Evolutionary conservation across 2,797 vertebrate species (phyloP), one percentile per base, ranked within the genome.

Genomic region (Lemur catta): DNA sequence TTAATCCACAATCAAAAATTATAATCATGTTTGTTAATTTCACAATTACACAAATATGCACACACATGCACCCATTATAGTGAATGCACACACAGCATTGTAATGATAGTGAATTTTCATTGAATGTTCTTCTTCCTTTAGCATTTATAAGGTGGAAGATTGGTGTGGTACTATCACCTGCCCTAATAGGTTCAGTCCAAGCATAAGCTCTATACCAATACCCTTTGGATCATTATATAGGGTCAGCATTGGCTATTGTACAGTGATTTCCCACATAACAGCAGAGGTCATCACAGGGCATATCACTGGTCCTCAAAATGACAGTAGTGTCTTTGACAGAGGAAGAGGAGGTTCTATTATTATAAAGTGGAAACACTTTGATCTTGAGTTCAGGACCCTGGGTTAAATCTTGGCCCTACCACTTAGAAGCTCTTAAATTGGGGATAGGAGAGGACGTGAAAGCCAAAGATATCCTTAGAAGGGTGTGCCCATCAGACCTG

Each of bases 341-440:
- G n/a, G 33, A 78, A 74, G 17, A 80, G n/a, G 50, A 95, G 52
- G 17, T 18, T 91, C 38, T 92, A 11, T 81, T 43, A 71, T 79
- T 92, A 35, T 84, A 67, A 52, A 84, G 33, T 87, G 30, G 72
- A 78, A 74, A 80, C 12, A 59, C 11, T 82, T 52, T 93, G 15
- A 90, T 59, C 80, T 43, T 69, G 28, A 92, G 69, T 91, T 88
- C 59, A 43, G 69, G 75, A 81, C 81, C 38, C 38, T 91, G 17
- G 5, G 10, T 94, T 71, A 93, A 33, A 48, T 78, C 55, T 95
- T 81, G 43, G 12, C 15, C 69, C 33, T 63, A 50, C n/a, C 35
- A 74, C 26, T 91, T 72, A 35, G 48, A 95, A 92, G 33, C 28
- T 81, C 84, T 95, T 93, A 93, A 91, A 86, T 80, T 48, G 69